A percentile compares a stretch with the other conserved stretches of the same genome.
Conservation (phyloP, 1,140 invertebrate genomes). For the Luehdorfia chinensis region DNA sequence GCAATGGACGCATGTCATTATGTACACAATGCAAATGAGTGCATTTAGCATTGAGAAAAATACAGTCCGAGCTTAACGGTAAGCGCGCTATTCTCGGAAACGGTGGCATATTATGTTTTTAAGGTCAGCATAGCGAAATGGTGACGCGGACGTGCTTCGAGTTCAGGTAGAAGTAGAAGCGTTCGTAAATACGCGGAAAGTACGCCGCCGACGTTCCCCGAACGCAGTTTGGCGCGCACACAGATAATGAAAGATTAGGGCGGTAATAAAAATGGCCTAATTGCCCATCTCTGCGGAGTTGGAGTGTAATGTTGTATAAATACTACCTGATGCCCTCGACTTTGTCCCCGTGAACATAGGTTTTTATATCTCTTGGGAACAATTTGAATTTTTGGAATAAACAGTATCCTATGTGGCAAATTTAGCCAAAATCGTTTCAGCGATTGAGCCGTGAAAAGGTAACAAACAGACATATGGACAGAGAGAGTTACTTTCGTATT, state of each 20-base stretch:
- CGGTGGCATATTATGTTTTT: conserved; percentile 16
- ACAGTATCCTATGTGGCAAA: too few species aligned
- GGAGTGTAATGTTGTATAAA: too few species aligned
- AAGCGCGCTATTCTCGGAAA: conserved; percentile 11
- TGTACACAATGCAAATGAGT: conserved; percentile 16
- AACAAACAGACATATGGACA: too few species aligned
- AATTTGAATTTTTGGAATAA: too few species aligned
- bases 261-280: neutral
- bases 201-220: neutral
- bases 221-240: neutral
- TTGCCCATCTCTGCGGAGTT: too few species aligned
- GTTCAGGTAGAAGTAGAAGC: conserved; percentile 2
- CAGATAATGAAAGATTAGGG: neutral
- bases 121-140: conserved; percentile 16
- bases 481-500: too few species aligned
- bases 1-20: conserved; percentile 11
- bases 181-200: conserved; percentile 10
- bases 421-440: too few species aligned
- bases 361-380: too few species aligned
- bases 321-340: too few species aligned
- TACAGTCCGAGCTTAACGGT: conserved; percentile 16
- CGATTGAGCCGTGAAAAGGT: too few species aligned
- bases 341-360: too few species aligned
- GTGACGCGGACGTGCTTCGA: conserved; percentile 5
- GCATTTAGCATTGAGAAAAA: conserved; percentile 15